Evolutionary conservation across 2,888 invertebrate species (phyloP).

Genomic region (Julus scanicus): DNA sequence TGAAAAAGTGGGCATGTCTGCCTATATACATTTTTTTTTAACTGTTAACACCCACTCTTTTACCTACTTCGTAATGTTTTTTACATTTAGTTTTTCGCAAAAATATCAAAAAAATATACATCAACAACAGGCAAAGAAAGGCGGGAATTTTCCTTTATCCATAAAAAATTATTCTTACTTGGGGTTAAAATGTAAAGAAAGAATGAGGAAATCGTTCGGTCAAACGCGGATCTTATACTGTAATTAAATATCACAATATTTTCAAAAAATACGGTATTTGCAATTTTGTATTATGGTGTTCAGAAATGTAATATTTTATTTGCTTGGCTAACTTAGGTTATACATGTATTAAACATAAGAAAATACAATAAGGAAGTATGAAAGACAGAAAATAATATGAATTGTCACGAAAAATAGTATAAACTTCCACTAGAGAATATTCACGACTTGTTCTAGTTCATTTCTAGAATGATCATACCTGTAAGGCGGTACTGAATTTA

Average conservation of each 20-base stretch:
- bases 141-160: not conserved
- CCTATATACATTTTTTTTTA: not conserved
- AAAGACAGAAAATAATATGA: not conserved
- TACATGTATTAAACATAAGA: not conserved
- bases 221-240: not conserved
- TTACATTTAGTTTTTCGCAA: not conserved
- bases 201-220: conserved; percentile 31
- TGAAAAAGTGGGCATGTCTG: conserved; percentile 1
- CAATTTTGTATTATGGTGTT: not conserved
- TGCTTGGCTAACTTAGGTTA: not conserved
- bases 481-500: too few relatives aligned
- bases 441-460: too few relatives aligned
- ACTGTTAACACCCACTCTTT: conserved; percentile 14
- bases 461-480: too few relatives aligned
- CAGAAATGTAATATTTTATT: not conserved
- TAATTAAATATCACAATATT: not conserved
- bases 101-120: not conserved
- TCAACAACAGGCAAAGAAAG: not conserved
- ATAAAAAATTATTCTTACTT: not conserved
- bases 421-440: too few relatives aligned
- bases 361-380: not conserved
- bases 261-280: not conserved
- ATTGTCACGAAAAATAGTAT: too few relatives aligned
- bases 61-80: not conserved
- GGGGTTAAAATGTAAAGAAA: conserved; percentile 21